Base-by-base conservation (phyloP, 2,888 invertebrate species). In the Germaria angustata region DNA sequence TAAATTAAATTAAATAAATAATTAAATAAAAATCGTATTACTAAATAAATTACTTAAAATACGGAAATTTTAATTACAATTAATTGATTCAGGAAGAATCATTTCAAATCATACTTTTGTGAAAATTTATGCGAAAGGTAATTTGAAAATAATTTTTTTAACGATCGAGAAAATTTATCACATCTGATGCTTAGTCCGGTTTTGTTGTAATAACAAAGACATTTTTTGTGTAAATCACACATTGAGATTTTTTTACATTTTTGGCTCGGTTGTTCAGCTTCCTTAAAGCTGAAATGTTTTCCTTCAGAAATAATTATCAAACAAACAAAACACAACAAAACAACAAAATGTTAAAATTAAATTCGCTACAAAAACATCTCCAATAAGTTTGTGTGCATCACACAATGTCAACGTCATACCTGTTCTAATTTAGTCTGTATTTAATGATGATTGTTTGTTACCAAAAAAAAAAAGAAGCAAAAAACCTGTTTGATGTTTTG, bases 401-500 rank as follows among this genome's bases (percentile, higher is more conserved):
- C 39, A 77, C 5, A 15, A 22, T 11, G 2, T 53, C 15, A 53
- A 53, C 63, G 61, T 39, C 46, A 69, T 20, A 55, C 44, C 55
- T 63, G 55, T 78, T 44, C 20, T 28, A 44, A 69, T 28, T 51
- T 61, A 39, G 51, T 22, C 41, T 41, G 51, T 32, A 11, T 41
- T 39, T 39, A 17, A 46, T 49, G 32, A 46, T 66, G 36, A 57
- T 55, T 63, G 15, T 41, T 15, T 71, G 57, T 46, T 15, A 22
- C 2, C n/a, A 8, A 15, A 59, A 73, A 44, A 32, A 36, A 22
- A 55, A 34, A 13, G 1, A 46, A n/a, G n/a, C n/a, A n/a, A n/a
- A 51, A 69, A 77, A 77, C 77, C 36, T 36, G 77, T 77, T 77
- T 77, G 11, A 68, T 15, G 15, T 68, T 59, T n/a, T 22, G 32